A percentile compares a stretch with the other conserved stretches of the same genome.
Evolutionary conservation across 2,888 invertebrate genomes (phyloP).

Genomic region (Drosophila borborema): DNA sequence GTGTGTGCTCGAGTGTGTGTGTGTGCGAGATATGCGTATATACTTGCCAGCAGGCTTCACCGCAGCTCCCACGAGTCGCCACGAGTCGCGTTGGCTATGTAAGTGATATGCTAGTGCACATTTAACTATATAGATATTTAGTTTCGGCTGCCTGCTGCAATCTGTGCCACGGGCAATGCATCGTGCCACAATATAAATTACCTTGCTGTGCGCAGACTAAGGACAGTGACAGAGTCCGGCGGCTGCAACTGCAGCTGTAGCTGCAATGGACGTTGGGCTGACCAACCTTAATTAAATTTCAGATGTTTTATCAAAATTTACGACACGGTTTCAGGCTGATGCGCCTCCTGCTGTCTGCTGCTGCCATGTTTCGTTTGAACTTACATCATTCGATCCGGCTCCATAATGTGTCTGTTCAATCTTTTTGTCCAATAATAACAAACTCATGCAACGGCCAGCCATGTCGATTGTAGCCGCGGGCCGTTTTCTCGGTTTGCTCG

Average conservation of each 20-base stretch:
- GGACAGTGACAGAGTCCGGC: conserved; percentile 22
- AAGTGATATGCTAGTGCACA: conserved; percentile 65
- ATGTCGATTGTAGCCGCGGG: conserved; percentile 65
- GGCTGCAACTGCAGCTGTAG: conserved; percentile 7
- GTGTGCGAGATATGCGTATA: conserved; percentile 25
- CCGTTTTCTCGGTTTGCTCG: conserved; percentile 41
- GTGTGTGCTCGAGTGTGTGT: neutral
- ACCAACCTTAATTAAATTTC: conserved; percentile 71
- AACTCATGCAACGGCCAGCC: conserved; percentile 29
- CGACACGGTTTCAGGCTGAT: conserved; percentile 31
- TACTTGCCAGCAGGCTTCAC: conserved; percentile 10
- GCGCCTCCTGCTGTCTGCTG: conserved; percentile 6
- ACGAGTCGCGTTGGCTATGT: conserved; percentile 48
- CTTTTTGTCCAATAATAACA: conserved; percentile 55
- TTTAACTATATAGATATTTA: conserved; percentile 50
- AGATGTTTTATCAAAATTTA: conserved; percentile 70
- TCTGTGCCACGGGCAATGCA: conserved; percentile 33
- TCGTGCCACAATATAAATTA: conserved; percentile 51
- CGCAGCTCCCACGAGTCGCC: conserved; percentile 32
- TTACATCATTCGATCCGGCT: conserved; percentile 24
- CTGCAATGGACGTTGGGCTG: conserved; percentile 24
- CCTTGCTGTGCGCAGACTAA: conserved; percentile 34
- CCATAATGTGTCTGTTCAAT: conserved; percentile 29
- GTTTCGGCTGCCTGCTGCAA: conserved; percentile 30
- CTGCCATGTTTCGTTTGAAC: conserved; percentile 27